Conservation (phyloP, 2,888 invertebrate species). For the Megaustenia siamemsis region DNA sequence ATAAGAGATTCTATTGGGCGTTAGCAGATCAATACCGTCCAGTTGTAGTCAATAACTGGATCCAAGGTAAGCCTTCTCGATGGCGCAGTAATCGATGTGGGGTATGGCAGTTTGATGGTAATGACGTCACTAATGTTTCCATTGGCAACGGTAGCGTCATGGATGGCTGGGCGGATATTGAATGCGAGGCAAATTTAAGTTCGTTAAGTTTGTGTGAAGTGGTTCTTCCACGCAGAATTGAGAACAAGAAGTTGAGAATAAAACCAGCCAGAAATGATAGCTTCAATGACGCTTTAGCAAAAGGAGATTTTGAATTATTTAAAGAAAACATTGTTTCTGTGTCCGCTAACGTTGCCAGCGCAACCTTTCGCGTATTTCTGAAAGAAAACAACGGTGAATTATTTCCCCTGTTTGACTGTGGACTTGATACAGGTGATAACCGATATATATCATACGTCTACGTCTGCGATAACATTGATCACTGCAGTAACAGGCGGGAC, state of each 20-base stretch:
- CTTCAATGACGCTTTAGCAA: too few species aligned
- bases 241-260: too few species aligned
- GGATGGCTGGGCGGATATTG: neutral
- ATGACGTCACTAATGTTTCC: neutral
- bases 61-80: conserved; percentile 9
- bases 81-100: neutral
- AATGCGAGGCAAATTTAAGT: neutral
- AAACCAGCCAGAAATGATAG: too few species aligned
- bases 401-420: too few species aligned
- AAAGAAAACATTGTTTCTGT: too few species aligned
- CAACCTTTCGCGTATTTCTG: too few species aligned
- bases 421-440: too few species aligned
- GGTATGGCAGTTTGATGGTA: neutral
- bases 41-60: neutral
- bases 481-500: conserved; percentile 15
- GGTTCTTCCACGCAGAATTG: neutral
- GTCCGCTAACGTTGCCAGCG: too few species aligned
- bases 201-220: neutral
- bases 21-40: neutral
- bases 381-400: too few species aligned
- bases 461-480: conserved; percentile 7
- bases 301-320: too few species aligned
- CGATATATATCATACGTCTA: conserved; percentile 23
- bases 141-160: neutral
- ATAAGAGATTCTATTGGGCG: too few species aligned